These are phyloP conservation scores for Phytoseiulus persimilis DNA, from an alignment of 2,888 invertebrate genomes.

Conservation along the genomic window DNA sequence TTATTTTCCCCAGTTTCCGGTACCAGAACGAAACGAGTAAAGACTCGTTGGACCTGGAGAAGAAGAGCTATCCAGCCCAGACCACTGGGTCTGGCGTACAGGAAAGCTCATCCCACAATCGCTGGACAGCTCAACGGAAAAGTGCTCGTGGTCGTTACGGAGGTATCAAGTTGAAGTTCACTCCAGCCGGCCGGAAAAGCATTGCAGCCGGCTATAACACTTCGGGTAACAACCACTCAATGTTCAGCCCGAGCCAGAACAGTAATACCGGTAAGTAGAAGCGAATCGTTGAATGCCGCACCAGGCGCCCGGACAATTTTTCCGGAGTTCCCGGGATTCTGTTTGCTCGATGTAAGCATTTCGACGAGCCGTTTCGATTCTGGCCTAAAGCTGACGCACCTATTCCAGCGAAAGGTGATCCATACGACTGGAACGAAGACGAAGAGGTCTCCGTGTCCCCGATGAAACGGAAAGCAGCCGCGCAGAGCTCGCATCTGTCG, in stretches of 20 bases:
- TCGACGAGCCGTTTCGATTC: too few species aligned
- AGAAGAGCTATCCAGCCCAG: neutral
- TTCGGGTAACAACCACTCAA: slow-evolving; percentile 7
- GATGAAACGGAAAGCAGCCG: neutral
- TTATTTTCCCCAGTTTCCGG: neutral
- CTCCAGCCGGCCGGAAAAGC: slow-evolving; percentile 13
- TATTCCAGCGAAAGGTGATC: slow-evolving; percentile 33
- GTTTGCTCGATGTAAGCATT: too few species aligned
- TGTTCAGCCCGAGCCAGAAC: slow-evolving; percentile 35
- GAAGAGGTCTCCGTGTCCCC: slow-evolving; percentile 14
- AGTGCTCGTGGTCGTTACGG: slow-evolving; percentile 24
- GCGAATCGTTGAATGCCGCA: too few species aligned
- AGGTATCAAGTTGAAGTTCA: slow-evolving; percentile 34
- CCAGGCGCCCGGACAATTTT: too few species aligned
- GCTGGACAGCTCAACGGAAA: slow-evolving; percentile 30
- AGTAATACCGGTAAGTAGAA: neutral
- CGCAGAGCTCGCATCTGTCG: slow-evolving; percentile 26
- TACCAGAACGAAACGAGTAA: slow-evolving; percentile 34
- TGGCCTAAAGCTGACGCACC: too few species aligned
- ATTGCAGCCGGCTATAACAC: slow-evolving; percentile 5
- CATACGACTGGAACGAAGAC: slow-evolving; percentile 33
- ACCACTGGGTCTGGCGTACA: neutral
- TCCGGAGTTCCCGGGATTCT: too few species aligned
- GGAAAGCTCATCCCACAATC: slow-evolving; percentile 24
- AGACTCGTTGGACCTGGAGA: neutral